Evolutionary conservation across 2,888 invertebrate species (phyloP), one percentile per base, ranked within the genome.

Genomic region (Drosophila parthenogenetica): DNA sequence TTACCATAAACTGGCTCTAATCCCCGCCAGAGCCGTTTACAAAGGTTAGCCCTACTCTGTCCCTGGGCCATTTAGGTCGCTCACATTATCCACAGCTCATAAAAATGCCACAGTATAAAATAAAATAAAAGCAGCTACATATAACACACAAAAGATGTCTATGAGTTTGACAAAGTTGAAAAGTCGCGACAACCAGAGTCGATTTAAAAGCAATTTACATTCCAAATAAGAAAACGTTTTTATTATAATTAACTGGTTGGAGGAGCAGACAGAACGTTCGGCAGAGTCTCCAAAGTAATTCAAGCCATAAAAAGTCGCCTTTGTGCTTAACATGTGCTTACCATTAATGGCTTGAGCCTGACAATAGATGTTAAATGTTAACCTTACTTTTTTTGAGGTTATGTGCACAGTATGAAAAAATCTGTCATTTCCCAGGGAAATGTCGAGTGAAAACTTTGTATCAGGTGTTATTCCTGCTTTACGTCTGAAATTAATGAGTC

Each of bases 191-290:
- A 46, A 51, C n/a, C 16, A 42, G 64, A 69, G 69, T 61, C 73
- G 76, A 77, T 85, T 84, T 82, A 89, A 84, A 79, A 72, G 85
- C 80, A 85, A 89, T 86, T 86, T 89, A 74, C 77, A 85, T 89
- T 81, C 73, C 78, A 69, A 74, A 80, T 81, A 63, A 77, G 62
- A 81, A 87, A 64, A 63, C 58, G 62, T 59, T 61, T 69, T 79
- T 73, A 79, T 89, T 82, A 82, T 83, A 87, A 83, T 87, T 83
- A 82, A 88, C 83, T 84, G 54, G 25, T 14, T 32, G 53, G 13
- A 3, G 16, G n/a, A 2, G 3, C 29, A 29, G 29, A 5, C 16
- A 40, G 32, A 37, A 58, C 50, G 55, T 25, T 17, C 17, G 57
- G 16, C 42, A 42, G 19, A 13, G 13, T 11, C 45, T 8, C 55